These are phyloP conservation scores for Tichodroma muraria DNA, from an alignment of 2,113 vertebrate genomes.

Conservation along the genomic window DNA sequence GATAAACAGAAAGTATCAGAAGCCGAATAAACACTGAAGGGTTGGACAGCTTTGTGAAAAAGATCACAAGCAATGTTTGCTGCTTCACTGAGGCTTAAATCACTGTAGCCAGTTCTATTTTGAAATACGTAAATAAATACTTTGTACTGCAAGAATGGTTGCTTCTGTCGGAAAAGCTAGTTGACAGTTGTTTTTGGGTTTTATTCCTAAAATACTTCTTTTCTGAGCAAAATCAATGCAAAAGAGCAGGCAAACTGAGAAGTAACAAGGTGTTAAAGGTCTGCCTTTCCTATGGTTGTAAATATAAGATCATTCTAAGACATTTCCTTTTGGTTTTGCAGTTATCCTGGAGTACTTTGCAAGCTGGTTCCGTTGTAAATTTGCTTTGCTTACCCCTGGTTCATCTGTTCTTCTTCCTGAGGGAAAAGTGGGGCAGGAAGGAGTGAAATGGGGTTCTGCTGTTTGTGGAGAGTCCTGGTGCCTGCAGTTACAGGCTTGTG, in stretches of 20 bases:
- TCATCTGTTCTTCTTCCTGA: neutral
- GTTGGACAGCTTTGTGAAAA: neutral
- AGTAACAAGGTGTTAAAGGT: neutral
- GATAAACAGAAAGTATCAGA: neutral
- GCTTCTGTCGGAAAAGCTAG: neutral
- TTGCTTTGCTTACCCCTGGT: neutral
- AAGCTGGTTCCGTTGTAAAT: neutral
- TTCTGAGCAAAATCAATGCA: neutral
- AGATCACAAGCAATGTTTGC: neutral
- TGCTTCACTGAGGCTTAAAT: neutral
- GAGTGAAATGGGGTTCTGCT: neutral
- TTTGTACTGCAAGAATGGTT: neutral
- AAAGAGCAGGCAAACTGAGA: neutral
- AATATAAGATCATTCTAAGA: fast-evolving
- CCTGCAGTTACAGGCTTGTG: neutral
- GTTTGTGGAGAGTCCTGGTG: neutral
- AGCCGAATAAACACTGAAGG: neutral
- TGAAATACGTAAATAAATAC: neutral
- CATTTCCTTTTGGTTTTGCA: neutral
- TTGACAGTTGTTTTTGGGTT: neutral
- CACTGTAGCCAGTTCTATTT: neutral
- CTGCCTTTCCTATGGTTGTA: neutral
- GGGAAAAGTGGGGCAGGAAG: neutral
- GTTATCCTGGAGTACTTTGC: neutral
- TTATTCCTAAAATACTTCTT: neutral